These are phyloP conservation scores for Tipula helvola DNA, from an alignment of 2,888 invertebrate genomes.

Conservation along the genomic window DNA sequence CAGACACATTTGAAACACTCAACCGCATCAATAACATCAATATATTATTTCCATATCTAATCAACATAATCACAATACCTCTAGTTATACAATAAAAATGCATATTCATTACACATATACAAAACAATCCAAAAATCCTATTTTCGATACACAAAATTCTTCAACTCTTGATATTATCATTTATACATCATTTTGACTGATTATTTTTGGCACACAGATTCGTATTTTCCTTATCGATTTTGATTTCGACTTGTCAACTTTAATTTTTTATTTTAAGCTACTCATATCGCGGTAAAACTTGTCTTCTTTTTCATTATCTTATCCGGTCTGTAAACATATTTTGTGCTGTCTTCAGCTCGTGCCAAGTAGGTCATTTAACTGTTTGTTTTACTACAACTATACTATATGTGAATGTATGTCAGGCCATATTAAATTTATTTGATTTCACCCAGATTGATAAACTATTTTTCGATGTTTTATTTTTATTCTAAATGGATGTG, in stretches of 20 bases:
- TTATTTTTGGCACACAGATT: not conserved
- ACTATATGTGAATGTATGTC: not conserved
- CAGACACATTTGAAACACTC: not conserved
- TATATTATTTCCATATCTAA: not conserved
- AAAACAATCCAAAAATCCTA: not conserved
- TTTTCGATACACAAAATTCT: too few species aligned
- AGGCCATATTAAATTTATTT: not conserved
- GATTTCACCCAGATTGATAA: not conserved
- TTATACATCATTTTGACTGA: not conserved
- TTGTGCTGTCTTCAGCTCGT: not conserved
- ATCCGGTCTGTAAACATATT: not conserved
- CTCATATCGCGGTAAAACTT: not conserved
- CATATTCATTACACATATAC: not conserved
- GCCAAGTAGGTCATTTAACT: not conserved
- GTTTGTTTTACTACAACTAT: not conserved
- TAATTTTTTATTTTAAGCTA: not conserved
- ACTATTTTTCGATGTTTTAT: not conserved
- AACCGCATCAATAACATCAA: too few species aligned
- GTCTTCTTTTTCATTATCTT: not conserved
- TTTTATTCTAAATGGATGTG: not conserved
- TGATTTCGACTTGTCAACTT: not conserved
- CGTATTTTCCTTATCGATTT: not conserved
- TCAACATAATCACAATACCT: not conserved
- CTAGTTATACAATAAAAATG: not conserved
- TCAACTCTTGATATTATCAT: not conserved